Evolutionary conservation across 2,888 invertebrate species (phyloP), one percentile per base, ranked within the genome.

Genomic region (Ophion slaviceki): DNA sequence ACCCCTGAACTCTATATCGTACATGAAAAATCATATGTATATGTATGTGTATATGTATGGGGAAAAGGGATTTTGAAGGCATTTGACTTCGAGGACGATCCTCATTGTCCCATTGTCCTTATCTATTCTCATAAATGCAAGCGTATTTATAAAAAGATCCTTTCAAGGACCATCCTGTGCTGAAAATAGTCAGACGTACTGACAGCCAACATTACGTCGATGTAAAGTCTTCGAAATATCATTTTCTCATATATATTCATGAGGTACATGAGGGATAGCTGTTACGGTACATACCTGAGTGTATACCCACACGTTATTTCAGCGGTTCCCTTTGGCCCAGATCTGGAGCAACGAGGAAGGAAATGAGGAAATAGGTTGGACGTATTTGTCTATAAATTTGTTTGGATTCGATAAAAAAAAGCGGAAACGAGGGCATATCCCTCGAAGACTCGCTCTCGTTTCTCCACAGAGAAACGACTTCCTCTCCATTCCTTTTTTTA

Each of bases 1-100:
- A 87, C 87, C 86, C 86, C 86, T 85, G 86, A 87, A 87, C 86
- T 82, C 84, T 82, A n/a, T 67, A 40, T 24, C 68, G 67, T 72
- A 67, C 14, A 68, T 36, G 62, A 62, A 75, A 28, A 68, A 62
- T 57, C 28, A 45, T 59, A 72, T 67, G 57, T 79, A 77, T 8
- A 45, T 20, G 66, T 53, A 40, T 68, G 67, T 83, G 66, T 76
- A 75, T n/a, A n/a, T n/a, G n/a, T n/a, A n/a, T n/a, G n/a, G n/a
- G n/a, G n/a, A n/a, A n/a, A n/a, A n/a, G n/a, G n/a, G n/a, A n/a
- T n/a, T n/a, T n/a, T n/a, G n/a, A n/a, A n/a, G n/a, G n/a, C n/a
- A n/a, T n/a, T n/a, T n/a, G n/a, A 8, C 40, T 40, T 40, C 8
- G 7, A 40, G 7, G 40, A 40, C 40, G 7, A 40, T 40, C 40